These are phyloP conservation scores for Hydrolagus affinis DNA, from an alignment of 2,113 vertebrate genomes.

Conservation along the genomic window DNA sequence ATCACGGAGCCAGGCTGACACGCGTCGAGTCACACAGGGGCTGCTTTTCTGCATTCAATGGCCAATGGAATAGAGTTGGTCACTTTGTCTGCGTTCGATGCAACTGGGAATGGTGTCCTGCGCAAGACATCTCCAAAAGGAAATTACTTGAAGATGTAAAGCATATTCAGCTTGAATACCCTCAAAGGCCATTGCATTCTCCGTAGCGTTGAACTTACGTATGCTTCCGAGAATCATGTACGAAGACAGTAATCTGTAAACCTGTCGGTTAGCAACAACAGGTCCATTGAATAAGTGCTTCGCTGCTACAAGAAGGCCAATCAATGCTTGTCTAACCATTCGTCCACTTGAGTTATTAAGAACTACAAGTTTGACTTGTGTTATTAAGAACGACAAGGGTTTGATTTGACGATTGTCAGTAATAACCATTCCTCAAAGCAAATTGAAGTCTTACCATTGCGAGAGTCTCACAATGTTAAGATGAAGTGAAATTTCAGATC, in stretches of 20 bases:
- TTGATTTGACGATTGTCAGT: slow-evolving; percentile 25
- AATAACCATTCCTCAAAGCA: slow-evolving; percentile 23
- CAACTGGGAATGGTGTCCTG: neutral
- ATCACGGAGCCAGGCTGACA: too few relatives aligned
- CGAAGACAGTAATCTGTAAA: neutral
- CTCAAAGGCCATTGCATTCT: neutral
- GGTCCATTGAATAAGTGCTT: neutral
- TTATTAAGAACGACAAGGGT: slow-evolving; percentile 29
- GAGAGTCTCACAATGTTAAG: too few relatives aligned
- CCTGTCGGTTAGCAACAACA: neutral
- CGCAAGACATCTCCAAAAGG: neutral
- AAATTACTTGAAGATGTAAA: neutral
- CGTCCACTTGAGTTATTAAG: slow-evolving; percentile 27
- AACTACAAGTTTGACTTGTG: slow-evolving; percentile 30
- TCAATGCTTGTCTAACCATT: neutral
- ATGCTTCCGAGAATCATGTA: neutral
- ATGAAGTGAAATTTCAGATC: too few relatives aligned
- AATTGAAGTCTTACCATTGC: neutral
- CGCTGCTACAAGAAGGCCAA: neutral
- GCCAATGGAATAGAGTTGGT: neutral
- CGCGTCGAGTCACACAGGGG: too few relatives aligned
- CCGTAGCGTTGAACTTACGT: neutral
- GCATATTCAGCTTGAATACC: neutral
- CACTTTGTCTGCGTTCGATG: neutral
- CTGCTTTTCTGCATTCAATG: neutral